These are phyloP conservation scores for Myotis vivesi DNA, from an alignment of 2,797 vertebrate species.

Conservation along the genomic window DNA sequence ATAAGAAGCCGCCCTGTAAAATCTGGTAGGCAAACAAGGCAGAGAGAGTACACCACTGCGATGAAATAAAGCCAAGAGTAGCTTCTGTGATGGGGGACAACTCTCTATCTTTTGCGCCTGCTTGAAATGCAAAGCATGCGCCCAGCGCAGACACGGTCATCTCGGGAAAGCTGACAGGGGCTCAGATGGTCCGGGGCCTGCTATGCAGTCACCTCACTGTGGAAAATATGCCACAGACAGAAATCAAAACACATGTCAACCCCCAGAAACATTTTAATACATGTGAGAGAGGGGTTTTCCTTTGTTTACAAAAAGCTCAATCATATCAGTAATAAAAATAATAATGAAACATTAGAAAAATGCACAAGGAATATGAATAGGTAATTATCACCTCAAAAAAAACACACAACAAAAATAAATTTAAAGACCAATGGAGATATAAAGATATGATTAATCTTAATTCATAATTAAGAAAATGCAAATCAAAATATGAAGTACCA, in stretches of 20 bases:
- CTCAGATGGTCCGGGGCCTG: background rate
- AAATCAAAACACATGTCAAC: background rate
- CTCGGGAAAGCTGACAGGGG: background rate
- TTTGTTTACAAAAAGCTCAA: background rate
- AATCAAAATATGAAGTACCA: background rate
- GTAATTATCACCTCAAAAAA: background rate
- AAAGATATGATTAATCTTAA: background rate
- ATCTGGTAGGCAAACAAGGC: background rate
- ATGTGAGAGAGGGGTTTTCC: background rate
- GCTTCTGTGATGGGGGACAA: background rate
- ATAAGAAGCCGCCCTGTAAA: background rate
- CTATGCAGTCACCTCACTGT: background rate
- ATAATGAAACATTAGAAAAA: background rate
- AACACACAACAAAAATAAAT: background rate
- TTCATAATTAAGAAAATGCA: background rate
- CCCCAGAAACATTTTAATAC: background rate
- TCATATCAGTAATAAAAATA: background rate
- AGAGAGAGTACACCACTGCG: background rate
- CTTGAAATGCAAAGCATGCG: background rate
- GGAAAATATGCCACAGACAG: background rate
- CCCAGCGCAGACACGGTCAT: background rate
- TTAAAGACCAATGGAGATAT: background rate
- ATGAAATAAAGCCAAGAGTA: conserved; percentile 5
- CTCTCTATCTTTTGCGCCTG: background rate
- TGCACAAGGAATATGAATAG: background rate